phyloP scores from a whole-genome alignment of 2,113 vertebrate genomes.

The Rhynchomys soricoides region DNA sequence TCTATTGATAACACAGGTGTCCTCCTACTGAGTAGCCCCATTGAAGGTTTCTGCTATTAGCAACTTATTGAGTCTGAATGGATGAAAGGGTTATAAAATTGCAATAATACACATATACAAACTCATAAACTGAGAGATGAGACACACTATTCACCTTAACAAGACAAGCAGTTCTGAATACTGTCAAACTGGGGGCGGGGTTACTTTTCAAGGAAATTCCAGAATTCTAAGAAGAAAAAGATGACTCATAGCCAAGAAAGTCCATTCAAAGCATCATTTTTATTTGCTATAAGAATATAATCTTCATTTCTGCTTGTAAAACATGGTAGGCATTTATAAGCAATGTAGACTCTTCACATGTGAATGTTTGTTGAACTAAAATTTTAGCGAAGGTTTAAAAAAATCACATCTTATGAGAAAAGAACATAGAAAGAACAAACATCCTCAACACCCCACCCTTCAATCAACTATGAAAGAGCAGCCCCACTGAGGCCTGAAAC shows the following conservation, averaged over 20 bases:
- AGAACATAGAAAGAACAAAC: not conserved
- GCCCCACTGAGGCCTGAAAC: not conserved
- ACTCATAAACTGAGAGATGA: not conserved
- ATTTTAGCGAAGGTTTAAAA: slow-evolving; percentile 63
- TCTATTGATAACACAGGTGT: not conserved
- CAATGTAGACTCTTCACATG: slow-evolving; percentile 43
- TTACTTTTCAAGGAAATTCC: slow-evolving; percentile 16
- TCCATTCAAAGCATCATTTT: slow-evolving; percentile 74
- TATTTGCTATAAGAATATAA: slow-evolving; percentile 78
- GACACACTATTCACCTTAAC: not conserved
- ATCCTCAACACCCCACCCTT: not conserved
- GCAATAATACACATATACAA: not conserved
- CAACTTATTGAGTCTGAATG: not conserved
- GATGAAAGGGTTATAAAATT: not conserved
- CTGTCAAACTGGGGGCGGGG: not conserved
- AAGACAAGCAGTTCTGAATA: not conserved
- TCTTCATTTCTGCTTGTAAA: slow-evolving; percentile 71
- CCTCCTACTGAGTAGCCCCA: not conserved
- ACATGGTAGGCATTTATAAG: slow-evolving; percentile 58
- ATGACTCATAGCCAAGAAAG: slow-evolving; percentile 53
- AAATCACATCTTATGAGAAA: slow-evolving; percentile 13
- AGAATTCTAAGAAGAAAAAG: slow-evolving; percentile 52
- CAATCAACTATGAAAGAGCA: not conserved
- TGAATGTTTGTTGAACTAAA: slow-evolving; percentile 24
- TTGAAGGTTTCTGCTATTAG: not conserved